A percentile compares a stretch with the other conserved stretches of the same genome.
Conservation (phyloP, 2,888 invertebrate species). For the Lycocerus yunnanus region DNA sequence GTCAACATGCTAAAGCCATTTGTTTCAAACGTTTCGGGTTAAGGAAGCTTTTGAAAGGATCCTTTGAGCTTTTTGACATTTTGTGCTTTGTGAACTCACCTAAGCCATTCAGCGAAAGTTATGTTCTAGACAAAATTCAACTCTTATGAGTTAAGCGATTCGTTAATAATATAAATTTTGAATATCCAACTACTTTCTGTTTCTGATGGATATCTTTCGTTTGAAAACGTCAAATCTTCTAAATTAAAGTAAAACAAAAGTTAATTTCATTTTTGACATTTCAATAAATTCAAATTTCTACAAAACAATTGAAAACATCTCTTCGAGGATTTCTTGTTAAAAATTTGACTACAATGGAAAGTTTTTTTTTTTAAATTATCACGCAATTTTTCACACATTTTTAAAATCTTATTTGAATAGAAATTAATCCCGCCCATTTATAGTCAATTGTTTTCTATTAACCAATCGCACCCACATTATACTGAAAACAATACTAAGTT, state of each 20-base stretch:
- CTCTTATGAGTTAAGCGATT: slow-evolving; percentile 29
- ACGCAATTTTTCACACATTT: no score
- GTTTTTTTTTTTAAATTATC: no score
- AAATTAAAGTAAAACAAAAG: neutral
- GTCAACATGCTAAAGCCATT: slow-evolving; percentile 26
- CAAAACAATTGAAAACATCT: neutral
- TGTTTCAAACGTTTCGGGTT: slow-evolving; percentile 33
- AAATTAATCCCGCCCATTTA: no score
- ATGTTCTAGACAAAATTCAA: neutral
- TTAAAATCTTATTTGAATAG: no score
- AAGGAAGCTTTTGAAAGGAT: slow-evolving; percentile 34
- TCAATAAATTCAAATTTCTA: neutral
- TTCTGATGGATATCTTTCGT: neutral
- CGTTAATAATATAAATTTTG: slow-evolving; percentile 37
- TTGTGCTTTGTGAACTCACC: slow-evolving; percentile 26
- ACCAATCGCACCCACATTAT: no score
- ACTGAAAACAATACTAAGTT: no score
- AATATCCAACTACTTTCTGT: neutral
- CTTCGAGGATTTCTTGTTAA: neutral
- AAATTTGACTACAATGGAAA: no score
- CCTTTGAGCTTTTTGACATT: slow-evolving; percentile 36
- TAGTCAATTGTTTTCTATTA: no score
- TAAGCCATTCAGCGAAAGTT: slow-evolving; percentile 13
- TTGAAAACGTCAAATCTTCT: neutral
- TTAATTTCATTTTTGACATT: neutral